Conservation (phyloP, 2,113 vertebrate species). For the Nematolebias whitei region DNA sequence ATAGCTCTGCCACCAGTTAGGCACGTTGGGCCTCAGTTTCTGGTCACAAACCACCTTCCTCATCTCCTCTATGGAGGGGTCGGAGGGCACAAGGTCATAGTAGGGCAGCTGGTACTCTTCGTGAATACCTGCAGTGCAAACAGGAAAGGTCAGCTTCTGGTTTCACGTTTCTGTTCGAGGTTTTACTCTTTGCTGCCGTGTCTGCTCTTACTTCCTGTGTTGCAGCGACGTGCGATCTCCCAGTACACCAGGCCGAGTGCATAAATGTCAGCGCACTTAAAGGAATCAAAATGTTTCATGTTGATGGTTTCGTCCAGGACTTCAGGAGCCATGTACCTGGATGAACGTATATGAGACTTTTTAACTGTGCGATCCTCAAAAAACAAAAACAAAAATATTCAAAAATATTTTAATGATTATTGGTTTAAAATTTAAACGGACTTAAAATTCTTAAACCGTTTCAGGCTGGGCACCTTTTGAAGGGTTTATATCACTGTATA, state of each 20-base stretch:
- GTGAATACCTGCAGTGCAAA: slow-evolving; percentile 84
- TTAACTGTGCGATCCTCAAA: no score
- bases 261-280: slow-evolving; percentile 98
- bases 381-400: no score
- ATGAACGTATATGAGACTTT: not conserved
- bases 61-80: slow-evolving; percentile 99
- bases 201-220: slow-evolving; percentile 86
- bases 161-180: rapidly evolving
- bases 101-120: slow-evolving; percentile 99
- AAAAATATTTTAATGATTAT: no score
- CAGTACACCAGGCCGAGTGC: slow-evolving; percentile 96
- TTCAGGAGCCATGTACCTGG: slow-evolving; percentile 98
- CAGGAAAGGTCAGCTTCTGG: not conserved
- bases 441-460: no score
- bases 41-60: slow-evolving; percentile 98
- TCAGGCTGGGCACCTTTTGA: no score
- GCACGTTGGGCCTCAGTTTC: slow-evolving; percentile 94
- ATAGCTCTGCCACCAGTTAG: slow-evolving; percentile 99
- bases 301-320: slow-evolving; percentile 98
- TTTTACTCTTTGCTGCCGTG: rapidly evolving
- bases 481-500: no score
- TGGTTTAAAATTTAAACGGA: no score
- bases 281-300: slow-evolving; percentile 99
- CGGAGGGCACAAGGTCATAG: slow-evolving; percentile 96
- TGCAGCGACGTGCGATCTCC: slow-evolving; percentile 96